Evolutionary conservation across 2,888 invertebrate genomes (phyloP), one percentile per base, ranked within the genome.

Genomic region (Ferrisia virgata): DNA sequence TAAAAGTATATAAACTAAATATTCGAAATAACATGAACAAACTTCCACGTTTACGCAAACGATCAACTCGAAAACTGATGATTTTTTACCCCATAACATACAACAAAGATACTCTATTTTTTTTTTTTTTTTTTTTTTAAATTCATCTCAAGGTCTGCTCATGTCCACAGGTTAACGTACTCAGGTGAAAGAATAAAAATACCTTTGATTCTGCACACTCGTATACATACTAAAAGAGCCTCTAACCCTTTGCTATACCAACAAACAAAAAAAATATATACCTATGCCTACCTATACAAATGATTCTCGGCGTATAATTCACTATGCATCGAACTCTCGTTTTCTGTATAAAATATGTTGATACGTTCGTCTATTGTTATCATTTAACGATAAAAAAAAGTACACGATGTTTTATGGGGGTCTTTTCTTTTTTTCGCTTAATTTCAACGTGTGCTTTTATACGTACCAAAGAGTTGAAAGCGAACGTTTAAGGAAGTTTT

Each of bases 271-370:
- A 53, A 53, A 53, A 53, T 22, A 47, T n/a, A 15, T 47, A 47
- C n/a, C n/a, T n/a, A n/a, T n/a, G n/a, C n/a, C n/a, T 22, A 53
- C 53, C 18, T 9, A 22, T 22, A 53, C 53, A 22, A 53, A 22
- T 53, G 53, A 22, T 5, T 8, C 53, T 53, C 5, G 53, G 22
- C 22, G 53, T 53, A 18, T 53, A 53, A 64, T 64, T 64, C 64
- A 28, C 64, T 64, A 64, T 76, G 33, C 72, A 76, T 28, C 15
- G 64, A 9, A 76, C 72, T 76, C 36, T 76, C 36, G 72, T 36
- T 76, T 76, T 76, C 72, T 76, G 6, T 76, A 76, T 76, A 76
- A 76, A 76, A 76, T 76, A 76, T 69, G 31, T 22, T 53, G 53
- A 53, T 53, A 53, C 22, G 53, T 18, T 76, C 9, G 36, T 9